Conservation (phyloP, 2,113 vertebrate species). For the Melanerpes formicivorus region DNA sequence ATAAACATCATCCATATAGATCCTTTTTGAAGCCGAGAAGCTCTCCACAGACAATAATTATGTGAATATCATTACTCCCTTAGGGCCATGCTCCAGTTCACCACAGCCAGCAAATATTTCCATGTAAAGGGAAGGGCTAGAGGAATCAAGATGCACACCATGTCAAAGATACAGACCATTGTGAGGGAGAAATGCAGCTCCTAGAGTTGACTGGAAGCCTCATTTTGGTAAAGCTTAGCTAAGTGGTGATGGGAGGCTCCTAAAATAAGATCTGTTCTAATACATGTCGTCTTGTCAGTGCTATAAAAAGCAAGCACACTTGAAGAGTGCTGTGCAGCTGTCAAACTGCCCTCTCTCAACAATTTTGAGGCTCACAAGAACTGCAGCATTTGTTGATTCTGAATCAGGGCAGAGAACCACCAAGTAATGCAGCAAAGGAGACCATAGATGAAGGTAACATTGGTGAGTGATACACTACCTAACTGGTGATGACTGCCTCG, state of each 20-base stretch:
- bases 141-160: not conserved
- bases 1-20: not conserved
- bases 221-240: not conserved
- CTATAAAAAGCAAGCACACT: not conserved
- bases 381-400: not conserved
- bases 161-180: not conserved
- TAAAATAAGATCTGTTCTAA: not conserved
- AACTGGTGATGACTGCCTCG: not conserved
- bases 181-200: not conserved
- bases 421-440: not conserved
- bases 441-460: not conserved
- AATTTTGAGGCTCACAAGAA: not conserved
- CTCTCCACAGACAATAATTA: not conserved
- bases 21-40: not conserved
- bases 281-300: not conserved
- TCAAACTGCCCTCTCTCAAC: not conserved
- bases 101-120: not conserved
- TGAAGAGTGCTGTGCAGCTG: not conserved
- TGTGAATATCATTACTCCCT: not conserved
- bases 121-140: not conserved
- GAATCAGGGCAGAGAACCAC: not conserved
- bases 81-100: not conserved
- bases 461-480: not conserved
- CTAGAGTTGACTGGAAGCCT: not conserved
- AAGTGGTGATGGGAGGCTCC: not conserved